These are phyloP conservation scores for Echinometra lucunter DNA, from an alignment of 53 echinoderm and acorn worm genomes.

Conservation along the genomic window DNA sequence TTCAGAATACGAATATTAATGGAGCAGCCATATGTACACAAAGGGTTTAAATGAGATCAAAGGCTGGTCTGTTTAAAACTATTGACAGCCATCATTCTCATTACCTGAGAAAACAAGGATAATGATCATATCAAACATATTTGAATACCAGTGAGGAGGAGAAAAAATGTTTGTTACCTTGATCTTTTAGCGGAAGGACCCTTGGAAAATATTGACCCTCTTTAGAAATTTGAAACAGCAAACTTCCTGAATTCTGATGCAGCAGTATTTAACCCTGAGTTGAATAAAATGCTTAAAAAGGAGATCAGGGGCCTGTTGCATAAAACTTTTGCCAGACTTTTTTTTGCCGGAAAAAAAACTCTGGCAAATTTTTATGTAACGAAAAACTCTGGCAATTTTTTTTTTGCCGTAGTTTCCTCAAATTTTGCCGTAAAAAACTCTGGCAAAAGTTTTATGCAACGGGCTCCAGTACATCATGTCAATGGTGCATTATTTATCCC, in stretches of 20 bases:
- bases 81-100: neutral
- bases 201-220: slow-evolving; percentile 37
- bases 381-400: too few species aligned
- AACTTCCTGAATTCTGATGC: slow-evolving; percentile 7
- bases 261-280: neutral
- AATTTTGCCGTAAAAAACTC: too few species aligned
- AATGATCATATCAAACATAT: neutral
- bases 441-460: too few species aligned
- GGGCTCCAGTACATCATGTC: too few species aligned
- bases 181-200: neutral
- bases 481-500: too few species aligned
- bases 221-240: slow-evolving; percentile 10
- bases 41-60: neutral
- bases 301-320: too few species aligned
- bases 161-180: neutral
- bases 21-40: neutral
- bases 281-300: slow-evolving; percentile 5
- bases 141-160: neutral
- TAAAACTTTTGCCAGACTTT: too few species aligned
- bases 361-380: too few species aligned
- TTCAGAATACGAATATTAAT: too few species aligned
- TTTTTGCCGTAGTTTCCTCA: too few species aligned
- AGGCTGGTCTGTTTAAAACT: neutral
- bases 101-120: neutral
- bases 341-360: too few species aligned